Evolutionary conservation across 2,888 invertebrate species (phyloP).

Genomic region (Acronicta leporina): DNA sequence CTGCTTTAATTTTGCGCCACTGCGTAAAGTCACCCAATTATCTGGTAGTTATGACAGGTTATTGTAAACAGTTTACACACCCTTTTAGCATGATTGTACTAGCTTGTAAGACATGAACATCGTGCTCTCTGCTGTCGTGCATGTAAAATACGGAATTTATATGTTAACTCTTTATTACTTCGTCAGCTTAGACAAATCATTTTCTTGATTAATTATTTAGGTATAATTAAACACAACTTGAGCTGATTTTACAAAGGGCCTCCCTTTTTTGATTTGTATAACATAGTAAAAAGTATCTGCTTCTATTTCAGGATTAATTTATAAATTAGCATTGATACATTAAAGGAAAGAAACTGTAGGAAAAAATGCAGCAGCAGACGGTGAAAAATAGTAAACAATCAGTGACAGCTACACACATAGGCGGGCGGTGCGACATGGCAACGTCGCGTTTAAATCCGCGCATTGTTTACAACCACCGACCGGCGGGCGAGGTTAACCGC

Average conservation of each 20-base stretch:
- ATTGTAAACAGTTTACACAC: slow-evolving; percentile 48
- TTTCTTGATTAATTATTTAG: slow-evolving; percentile 11
- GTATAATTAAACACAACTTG: neutral
- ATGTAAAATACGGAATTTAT: slow-evolving; percentile 44
- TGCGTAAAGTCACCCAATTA: slow-evolving; percentile 54
- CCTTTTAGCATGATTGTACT: slow-evolving; percentile 39
- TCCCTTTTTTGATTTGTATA: too few relatives aligned
- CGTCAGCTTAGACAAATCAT: slow-evolving; percentile 22
- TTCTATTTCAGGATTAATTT: too few relatives aligned
- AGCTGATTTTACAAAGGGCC: too few relatives aligned
- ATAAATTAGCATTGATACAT: too few relatives aligned
- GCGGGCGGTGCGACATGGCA: slow-evolving; percentile 70
- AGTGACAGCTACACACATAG: slow-evolving; percentile 64
- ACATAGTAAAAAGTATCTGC: too few relatives aligned
- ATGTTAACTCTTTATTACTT: slow-evolving; percentile 36
- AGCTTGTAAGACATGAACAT: slow-evolving; percentile 50
- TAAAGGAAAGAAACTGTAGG: slow-evolving; percentile 4
- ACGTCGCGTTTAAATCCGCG: slow-evolving; percentile 75
- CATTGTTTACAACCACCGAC: slow-evolving; percentile 79
- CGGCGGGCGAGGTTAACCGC: slow-evolving; percentile 69
- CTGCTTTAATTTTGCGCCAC: slow-evolving; percentile 52
- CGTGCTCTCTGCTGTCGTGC: slow-evolving; percentile 41
- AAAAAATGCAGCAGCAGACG: slow-evolving; percentile 24
- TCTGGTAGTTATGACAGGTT: slow-evolving; percentile 23
- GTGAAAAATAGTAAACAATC: slow-evolving; percentile 64